Evolutionary conservation across 2,888 invertebrate genomes (phyloP).

Genomic region (Aleiodes testaceus): DNA sequence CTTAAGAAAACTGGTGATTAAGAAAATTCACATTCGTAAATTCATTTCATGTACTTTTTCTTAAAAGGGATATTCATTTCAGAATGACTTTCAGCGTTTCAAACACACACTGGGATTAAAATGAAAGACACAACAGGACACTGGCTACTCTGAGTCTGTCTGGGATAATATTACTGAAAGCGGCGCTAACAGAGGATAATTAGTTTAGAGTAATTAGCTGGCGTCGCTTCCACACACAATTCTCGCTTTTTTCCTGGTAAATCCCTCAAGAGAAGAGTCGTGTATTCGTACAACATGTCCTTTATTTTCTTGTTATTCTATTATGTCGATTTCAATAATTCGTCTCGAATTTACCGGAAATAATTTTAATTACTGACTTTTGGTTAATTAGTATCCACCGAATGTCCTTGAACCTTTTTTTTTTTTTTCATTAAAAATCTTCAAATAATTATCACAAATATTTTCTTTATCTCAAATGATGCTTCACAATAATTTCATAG

Average conservation of each 20-base stretch:
- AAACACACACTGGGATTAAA: constrained; percentile 3
- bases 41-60: too few species aligned
- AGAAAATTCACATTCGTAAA: too few species aligned
- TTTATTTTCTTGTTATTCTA: constrained; percentile 33
- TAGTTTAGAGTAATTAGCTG: constrained; percentile 67
- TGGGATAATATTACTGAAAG: constrained; percentile 31
- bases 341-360: too few species aligned
- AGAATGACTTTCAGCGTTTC: constrained; percentile 1
- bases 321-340: too few species aligned
- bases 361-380: too few species aligned
- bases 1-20: too few species aligned
- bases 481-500: too few species aligned
- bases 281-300: constrained; percentile 15
- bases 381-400: too few species aligned
- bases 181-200: constrained; percentile 63
- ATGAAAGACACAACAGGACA: constrained; percentile 1
- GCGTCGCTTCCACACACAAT: constrained; percentile 31
- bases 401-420: too few species aligned
- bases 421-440: too few species aligned
- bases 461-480: too few species aligned
- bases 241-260: constrained; percentile 1
- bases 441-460: too few species aligned
- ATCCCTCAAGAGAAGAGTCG: neutral
- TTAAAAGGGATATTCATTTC: neutral
- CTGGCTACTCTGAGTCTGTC: constrained; percentile 6